These are phyloP conservation scores for Phalloptychus januarius DNA, from an alignment of 2,797 vertebrate species.

Conservation along the genomic window DNA sequence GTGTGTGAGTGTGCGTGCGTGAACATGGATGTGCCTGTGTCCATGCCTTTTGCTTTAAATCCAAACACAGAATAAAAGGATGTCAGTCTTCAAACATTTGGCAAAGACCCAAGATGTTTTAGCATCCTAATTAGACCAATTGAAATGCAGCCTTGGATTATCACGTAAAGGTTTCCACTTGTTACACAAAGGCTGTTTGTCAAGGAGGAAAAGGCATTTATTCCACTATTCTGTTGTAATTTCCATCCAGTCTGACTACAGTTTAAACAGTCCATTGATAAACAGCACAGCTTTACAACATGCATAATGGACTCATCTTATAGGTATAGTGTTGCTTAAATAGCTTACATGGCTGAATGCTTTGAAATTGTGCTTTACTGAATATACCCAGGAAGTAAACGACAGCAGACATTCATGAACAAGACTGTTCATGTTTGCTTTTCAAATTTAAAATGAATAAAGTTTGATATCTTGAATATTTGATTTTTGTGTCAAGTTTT, in stretches of 20 bases:
- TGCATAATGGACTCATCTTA: not conserved
- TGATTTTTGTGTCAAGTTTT: not conserved
- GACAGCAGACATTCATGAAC: not conserved
- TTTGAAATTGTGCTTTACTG: not conserved
- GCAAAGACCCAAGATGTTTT: slow-evolving; percentile 49
- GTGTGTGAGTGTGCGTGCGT: slow-evolving; percentile 1
- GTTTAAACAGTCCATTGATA: not conserved
- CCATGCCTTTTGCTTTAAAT: slow-evolving; percentile 29
- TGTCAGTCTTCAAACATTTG: slow-evolving; percentile 63
- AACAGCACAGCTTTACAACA: not conserved
- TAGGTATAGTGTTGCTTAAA: not conserved
- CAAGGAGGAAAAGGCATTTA: slow-evolving; percentile 46
- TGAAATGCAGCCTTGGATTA: slow-evolving; percentile 62
- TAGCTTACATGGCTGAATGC: not conserved
- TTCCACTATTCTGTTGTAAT: slow-evolving; percentile 15
- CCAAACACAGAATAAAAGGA: slow-evolving; percentile 29
- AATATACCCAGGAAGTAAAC: not conserved
- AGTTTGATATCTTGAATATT: not conserved
- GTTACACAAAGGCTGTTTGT: slow-evolving; percentile 53
- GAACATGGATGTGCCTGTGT: slow-evolving; percentile 16
- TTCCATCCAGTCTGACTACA: slow-evolving; percentile 34
- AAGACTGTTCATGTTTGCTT: not conserved
- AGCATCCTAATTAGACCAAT: slow-evolving; percentile 60
- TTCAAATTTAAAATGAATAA: not conserved
- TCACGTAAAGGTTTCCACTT: slow-evolving; percentile 64